phyloP scores from a whole-genome alignment of 2,888 invertebrate genomes.

The Atethmia centrago region DNA sequence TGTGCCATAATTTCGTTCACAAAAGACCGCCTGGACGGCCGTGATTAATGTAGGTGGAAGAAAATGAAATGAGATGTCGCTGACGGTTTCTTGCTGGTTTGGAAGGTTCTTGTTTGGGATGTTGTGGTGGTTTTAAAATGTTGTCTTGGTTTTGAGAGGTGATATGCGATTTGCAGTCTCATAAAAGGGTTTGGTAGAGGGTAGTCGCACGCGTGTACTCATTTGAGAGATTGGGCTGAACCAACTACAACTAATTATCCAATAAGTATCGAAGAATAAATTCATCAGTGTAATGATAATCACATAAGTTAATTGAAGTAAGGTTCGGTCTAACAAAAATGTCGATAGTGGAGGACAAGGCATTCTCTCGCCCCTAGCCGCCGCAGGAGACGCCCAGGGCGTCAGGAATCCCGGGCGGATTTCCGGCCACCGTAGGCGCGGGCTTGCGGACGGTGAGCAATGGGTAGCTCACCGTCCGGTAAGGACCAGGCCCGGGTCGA shows the following conservation, averaged over 20 bases:
- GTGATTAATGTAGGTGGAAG: conserved; percentile 81
- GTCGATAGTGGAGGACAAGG: too few species aligned
- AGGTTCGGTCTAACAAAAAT: neutral
- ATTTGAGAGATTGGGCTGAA: neutral
- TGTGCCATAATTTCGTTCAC: conserved; percentile 77
- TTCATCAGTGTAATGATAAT: neutral
- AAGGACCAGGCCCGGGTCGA: too few species aligned
- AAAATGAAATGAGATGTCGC: conserved; percentile 72
- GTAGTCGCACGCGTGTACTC: neutral
- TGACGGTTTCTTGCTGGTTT: conserved; percentile 20
- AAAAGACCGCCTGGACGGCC: conserved; percentile 80
- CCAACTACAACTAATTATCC: neutral
- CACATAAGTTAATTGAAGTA: neutral
- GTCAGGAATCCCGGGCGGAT: too few species aligned
- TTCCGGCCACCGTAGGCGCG: too few species aligned
- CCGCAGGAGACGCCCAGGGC: too few species aligned
- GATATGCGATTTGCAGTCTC: neutral
- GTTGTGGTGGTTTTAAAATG: neutral
- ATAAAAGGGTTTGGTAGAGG: too few species aligned
- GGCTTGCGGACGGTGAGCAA: too few species aligned
- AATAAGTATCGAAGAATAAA: neutral
- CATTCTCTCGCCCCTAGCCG: too few species aligned
- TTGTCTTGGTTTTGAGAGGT: neutral
- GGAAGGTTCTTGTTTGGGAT: conserved; percentile 8
- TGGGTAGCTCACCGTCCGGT: too few species aligned